A percentile compares a stretch with the other conserved stretches of the same genome.
These are phyloP conservation scores for Hemibagrus wyckioides DNA, from an alignment of 2,113 vertebrate genomes.

Conservation along the genomic window DNA sequence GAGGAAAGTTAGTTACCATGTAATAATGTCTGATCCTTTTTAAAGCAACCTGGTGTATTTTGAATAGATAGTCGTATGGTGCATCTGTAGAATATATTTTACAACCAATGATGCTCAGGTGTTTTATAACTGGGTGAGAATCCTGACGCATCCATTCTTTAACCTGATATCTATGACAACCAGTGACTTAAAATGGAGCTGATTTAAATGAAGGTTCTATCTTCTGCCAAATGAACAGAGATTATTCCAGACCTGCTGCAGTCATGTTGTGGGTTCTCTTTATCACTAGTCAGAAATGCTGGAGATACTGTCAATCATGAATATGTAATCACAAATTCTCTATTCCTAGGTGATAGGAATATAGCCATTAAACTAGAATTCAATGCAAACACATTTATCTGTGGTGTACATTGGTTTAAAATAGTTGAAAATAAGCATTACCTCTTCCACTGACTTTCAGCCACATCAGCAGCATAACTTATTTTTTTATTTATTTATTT, in stretches of 20 bases:
- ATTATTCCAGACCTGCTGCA: conserved; percentile 22
- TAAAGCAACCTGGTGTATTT: not conserved
- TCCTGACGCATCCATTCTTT: conserved; percentile 28
- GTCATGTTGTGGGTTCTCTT: conserved; percentile 4
- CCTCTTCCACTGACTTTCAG: not conserved
- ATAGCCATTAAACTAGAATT: not conserved
- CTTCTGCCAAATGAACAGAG: conserved; percentile 19
- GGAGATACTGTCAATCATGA: not conserved
- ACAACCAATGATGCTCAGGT: conserved; percentile 18
- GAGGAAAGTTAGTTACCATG: not conserved
- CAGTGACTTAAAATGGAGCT: conserved; percentile 12
- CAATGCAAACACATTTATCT: not conserved
- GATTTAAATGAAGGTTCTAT: conserved; percentile 28
- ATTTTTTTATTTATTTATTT: no score
- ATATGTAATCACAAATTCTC: not conserved
- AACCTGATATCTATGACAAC: conserved; percentile 29
- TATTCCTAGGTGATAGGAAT: not conserved
- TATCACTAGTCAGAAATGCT: not conserved
- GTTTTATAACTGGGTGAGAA: not conserved
- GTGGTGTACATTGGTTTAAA: not conserved
- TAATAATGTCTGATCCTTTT: conserved; percentile 15
- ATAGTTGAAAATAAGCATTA: not conserved
- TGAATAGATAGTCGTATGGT: conserved; percentile 1
- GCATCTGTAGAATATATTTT: conserved; percentile 2
- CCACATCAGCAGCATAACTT: not conserved